Base-by-base conservation (phyloP, 2,113 vertebrate species). In the Progne subis region DNA sequence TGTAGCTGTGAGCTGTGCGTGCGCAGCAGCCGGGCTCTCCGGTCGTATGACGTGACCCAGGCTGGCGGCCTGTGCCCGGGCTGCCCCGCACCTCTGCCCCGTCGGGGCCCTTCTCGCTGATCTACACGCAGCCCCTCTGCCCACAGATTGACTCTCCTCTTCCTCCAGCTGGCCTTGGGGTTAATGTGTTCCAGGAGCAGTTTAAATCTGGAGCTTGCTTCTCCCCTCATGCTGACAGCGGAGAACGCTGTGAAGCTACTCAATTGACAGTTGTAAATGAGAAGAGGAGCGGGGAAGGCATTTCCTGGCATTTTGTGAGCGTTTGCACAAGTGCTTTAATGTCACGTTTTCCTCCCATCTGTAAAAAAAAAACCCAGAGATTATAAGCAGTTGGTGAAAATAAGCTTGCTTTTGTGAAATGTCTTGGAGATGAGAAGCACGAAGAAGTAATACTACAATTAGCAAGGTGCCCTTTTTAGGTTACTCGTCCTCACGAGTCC, bases 141-240 rank as follows among this genome's bases (percentile, higher is more conserved):
- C 47, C 50, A 0, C 29, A 5, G 46, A 0, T 2, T 39, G 31
- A 2, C 7, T 6, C 16, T 8, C 5, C 55, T 47, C 20, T 26
- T 34, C 78, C 23, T 60, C n/a, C 57, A 37, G 31, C 24, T 65
- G 37, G 13, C 39, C 26, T 32, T 37, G 23, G 31, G 31, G 31
- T 41, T 80, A 25, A 14, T 11, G 0, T 9, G 29, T 39, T 55
- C 34, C 25, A 4, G 44, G 32, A 52, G 46, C 59, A 53, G 16
- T 56, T 55, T 61, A 43, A 60, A 53, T 57, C 49, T 76, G 53
- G n/a, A 57, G 25, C 28, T 61, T 57, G 18, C 8, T 29, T 82
- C 67, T 91, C 44, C 28, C 61, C 63, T 75, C 20, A 0, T 23
- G 8, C 50, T 76, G 72, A 59, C 34, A 3, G 21, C 5, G 76